Evolutionary conservation across 1,140 invertebrate species (phyloP).

Genomic region (Gyrodactylus salaris): DNA sequence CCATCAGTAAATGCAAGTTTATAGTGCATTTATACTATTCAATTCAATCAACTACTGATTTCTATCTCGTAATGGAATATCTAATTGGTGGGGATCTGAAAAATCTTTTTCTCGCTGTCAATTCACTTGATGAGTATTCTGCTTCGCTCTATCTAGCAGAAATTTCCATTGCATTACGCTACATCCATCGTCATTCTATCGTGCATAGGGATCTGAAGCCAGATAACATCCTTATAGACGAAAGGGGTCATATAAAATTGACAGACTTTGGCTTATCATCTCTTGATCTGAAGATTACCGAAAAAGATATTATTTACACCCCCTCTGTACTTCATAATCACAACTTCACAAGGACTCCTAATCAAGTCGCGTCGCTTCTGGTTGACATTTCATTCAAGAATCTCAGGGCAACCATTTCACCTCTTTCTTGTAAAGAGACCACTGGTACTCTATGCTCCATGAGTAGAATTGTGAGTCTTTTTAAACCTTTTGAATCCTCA

Average conservation of each 20-base stretch:
- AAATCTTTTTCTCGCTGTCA: not conserved
- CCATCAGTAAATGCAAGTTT: not conserved
- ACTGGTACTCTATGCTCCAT: not conserved
- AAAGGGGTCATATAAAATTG: conserved; percentile 1
- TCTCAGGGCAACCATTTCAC: not conserved
- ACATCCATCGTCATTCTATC: not conserved
- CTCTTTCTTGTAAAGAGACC: too few relatives aligned
- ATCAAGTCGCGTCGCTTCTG: not conserved
- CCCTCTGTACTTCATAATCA: not conserved
- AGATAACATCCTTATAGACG: not conserved
- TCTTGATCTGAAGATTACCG: not conserved
- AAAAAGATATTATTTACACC: not conserved
- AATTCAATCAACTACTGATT: not conserved
- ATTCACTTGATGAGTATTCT: not conserved
- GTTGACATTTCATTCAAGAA: not conserved
- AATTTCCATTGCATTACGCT: not conserved
- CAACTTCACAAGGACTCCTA: not conserved
- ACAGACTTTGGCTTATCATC: conserved; percentile 1
- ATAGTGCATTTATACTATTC: conserved; percentile 6
- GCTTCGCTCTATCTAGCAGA: not conserved
- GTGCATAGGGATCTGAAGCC: not conserved
- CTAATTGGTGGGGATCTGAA: not conserved
- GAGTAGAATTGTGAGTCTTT: not conserved
- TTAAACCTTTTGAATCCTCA: too few relatives aligned
- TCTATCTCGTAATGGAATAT: conserved; percentile 1